Evolutionary conservation across 2,113 vertebrate species (phyloP), one percentile per base, ranked within the genome.

Genomic region (Leptodactylus fuscus): DNA sequence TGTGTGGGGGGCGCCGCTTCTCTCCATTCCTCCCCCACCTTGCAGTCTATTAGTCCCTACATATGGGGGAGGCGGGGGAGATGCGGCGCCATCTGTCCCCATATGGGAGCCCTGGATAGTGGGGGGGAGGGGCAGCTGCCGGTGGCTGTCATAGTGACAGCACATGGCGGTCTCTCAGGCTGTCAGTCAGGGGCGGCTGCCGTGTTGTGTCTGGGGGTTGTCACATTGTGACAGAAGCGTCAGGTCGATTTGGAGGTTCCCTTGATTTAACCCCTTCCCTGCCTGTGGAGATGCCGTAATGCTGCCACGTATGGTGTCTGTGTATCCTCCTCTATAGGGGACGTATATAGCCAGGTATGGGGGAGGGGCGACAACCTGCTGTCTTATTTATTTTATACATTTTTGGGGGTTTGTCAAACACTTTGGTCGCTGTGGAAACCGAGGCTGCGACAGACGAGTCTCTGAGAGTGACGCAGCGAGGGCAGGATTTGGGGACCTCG

Each of bases 41-140:
- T 46, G 29, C 22, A 15, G 27, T 36, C 71, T 51, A 85, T 76
- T 85, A 77, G 53, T 85, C 44, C 74, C 73, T 58, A 77, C 27
- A 77, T 79, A 38, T 16, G 32, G 55, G 78, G 74, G 82, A 24
- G 58, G 74, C 36, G 58, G 82, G 38, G 82, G 29, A 41, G 55
- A 34, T 44, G 77, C 53, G 49, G 34, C 65, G 74, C 82, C 82
- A 85, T 85, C 82, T 85, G 82, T 85, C 82, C 70, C 82, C 36
- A 74, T 62, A n/a, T 32, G 41, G 15, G 70, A 83, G 82, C 82
- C 82, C 82, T 76, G 70, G 55, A 60, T 27, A 20, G 15, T 32
- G 49, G 81, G 81, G 81, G 81, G 67, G 29, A 46, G 29, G 32
- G 16, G 48, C 10, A n/a, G 44, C n/a, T 46, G 53, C 27, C 24